These are phyloP conservation scores for Aplysia californica DNA, from an alignment of 1,140 invertebrate species.

Conservation along the genomic window DNA sequence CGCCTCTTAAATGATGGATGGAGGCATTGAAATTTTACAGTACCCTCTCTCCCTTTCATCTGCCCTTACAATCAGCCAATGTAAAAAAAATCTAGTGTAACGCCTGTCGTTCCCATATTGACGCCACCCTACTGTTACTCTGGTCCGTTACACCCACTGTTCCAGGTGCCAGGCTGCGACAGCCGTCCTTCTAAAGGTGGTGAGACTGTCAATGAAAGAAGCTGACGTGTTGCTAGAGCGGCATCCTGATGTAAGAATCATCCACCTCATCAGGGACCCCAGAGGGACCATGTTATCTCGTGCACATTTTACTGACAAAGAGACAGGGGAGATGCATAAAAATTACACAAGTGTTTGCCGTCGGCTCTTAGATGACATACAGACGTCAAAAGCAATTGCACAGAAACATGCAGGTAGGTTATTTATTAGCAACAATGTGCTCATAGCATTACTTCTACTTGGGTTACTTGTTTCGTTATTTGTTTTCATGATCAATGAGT, in stretches of 20 bases:
- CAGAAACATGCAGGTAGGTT: not conserved
- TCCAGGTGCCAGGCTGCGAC: not conserved
- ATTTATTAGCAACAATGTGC: too few relatives aligned
- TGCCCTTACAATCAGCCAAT: too few relatives aligned
- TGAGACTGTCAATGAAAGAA: not conserved
- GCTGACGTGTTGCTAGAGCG: not conserved
- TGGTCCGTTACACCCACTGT: too few relatives aligned
- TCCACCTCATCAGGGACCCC: not conserved
- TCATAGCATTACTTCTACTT: too few relatives aligned
- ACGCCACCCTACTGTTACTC: too few relatives aligned
- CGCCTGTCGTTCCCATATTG: too few relatives aligned
- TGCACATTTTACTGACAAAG: not conserved
- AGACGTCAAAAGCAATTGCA: not conserved
- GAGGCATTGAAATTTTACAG: too few relatives aligned
- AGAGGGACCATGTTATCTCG: not conserved
- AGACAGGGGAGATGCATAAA: not conserved
- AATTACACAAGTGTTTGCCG: not conserved
- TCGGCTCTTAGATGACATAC: not conserved
- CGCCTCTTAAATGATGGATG: too few relatives aligned
- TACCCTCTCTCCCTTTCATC: too few relatives aligned
- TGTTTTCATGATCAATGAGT: too few relatives aligned
- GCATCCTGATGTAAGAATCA: not conserved
- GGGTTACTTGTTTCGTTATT: too few relatives aligned
- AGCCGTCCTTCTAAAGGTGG: not conserved
- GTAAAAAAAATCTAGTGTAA: too few relatives aligned